These are phyloP conservation scores for Xenops minutus DNA, from an alignment of 2,797 vertebrate genomes.

Conservation along the genomic window DNA sequence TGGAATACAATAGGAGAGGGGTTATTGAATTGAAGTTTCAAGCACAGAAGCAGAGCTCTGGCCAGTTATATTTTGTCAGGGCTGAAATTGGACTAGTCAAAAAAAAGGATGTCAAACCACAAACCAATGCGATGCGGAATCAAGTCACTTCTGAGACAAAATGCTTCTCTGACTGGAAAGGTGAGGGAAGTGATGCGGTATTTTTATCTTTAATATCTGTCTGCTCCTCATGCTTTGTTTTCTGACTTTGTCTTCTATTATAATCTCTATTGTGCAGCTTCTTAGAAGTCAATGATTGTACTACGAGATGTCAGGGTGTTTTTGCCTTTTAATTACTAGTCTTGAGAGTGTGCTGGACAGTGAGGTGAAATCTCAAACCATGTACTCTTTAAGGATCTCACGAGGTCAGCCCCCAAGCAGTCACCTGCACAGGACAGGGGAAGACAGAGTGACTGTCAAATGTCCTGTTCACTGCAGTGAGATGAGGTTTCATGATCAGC, in stretches of 20 bases:
- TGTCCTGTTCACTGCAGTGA: background rate
- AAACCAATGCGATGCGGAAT: background rate
- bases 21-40: slow-evolving; percentile 64
- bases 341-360: background rate
- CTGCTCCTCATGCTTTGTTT: background rate
- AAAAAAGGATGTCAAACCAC: background rate
- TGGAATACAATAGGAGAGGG: slow-evolving; percentile 56
- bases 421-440: background rate
- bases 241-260: background rate
- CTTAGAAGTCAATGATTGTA: background rate
- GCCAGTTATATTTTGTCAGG: slow-evolving; percentile 45
- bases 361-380: background rate
- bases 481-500: background rate
- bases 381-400: background rate
- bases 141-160: slow-evolving; percentile 19
- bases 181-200: background rate
- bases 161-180: slow-evolving; percentile 18
- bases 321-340: background rate
- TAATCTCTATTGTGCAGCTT: background rate
- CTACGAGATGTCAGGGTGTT: background rate
- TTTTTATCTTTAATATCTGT: slow-evolving; percentile 8
- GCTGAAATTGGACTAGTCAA: slow-evolving; percentile 43
- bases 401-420: background rate
- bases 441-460: background rate
- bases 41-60: slow-evolving; percentile 30